Base-by-base conservation (phyloP, 2,888 invertebrate species). In the Cremastinae sp. region DNA sequence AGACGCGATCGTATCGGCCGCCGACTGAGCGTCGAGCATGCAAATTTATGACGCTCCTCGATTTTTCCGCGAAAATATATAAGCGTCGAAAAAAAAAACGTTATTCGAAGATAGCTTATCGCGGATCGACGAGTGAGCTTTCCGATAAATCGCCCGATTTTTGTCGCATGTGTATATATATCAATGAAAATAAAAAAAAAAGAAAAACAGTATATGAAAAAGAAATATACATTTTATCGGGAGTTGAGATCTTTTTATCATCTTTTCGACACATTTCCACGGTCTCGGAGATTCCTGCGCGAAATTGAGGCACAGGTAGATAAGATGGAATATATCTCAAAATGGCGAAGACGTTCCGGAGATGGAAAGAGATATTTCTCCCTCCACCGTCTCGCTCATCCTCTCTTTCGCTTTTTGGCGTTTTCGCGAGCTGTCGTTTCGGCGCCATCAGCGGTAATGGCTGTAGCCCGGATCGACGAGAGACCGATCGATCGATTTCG, bases 381-480 rank as follows among this genome's bases (percentile, higher is more conserved):
- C 28, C n/a, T 45, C 10, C 45, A 10, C 12, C 2, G 16, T 58
- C 18, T 1, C 38, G 16, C 38, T 56, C 56, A 2, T 5, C 9
- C 20, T 18, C 12, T 16, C 43, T 12, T 12, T 59, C 43, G 20
- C 43, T 45, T 43, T 58, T 10, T 53, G 28, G 28, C 28, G 5
- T 28, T 20, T 47, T 34, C 36, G 45, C 51, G 56, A 53, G 49
- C 28, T 43, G 59, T 49, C 69, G 53, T 70, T 74, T 51, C 65
- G 41, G 38, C 20, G 36, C 70, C 54, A 62, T 74, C 71, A 73
- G 54, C 75, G 65, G 77, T 78, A 74, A 76, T 73, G 66, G 58
- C 65, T 53, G 73, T 76, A 76, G 58, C 34, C 54, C 53, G 76
- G 79, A 83, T 82, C 78, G 79, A 74, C 80, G 79, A 77, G 70